Base-by-base conservation (phyloP, 2,797 vertebrate genomes). In the Protonibea diacanthus region DNA sequence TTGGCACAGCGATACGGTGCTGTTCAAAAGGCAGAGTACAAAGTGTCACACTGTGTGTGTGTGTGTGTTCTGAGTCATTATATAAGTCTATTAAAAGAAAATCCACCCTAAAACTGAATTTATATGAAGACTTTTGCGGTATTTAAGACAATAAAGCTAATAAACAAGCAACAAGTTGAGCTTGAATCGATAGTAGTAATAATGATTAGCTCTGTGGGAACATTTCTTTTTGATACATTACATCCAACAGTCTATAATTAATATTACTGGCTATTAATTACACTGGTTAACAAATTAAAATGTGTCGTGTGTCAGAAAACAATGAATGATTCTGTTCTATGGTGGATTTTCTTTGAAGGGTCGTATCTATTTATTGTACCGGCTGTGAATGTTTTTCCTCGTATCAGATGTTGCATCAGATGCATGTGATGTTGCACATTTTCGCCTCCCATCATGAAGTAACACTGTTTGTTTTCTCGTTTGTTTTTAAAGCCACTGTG, bases 1-100 rank as follows among this genome's bases (percentile, higher is more conserved):
- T 75, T 40, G 52, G 59, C 65, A 73, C 56, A 5, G 51, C 3
- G 5, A 44, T 53, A 17, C 40, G 52, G 38, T 29, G 51, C 20
- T 59, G 23, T 33, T 3, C 27, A n/a, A 48, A 55, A 71, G 52
- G n/a, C 3, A 11, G 25, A 74, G 82, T 81, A n/a, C 80, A 88
- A 93, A 86, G 89, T 86, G 77, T 83, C 76, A 62, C 1, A 55
- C 47, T 60, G 17, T 27, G 25, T 57, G 38, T 52, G 15, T 74
- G 49, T 75, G 15, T 38, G 33, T 38, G 9, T 38, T 38, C 59
- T 70, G 65, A 80, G 48, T 71, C 70, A 65, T 76, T 73, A 66
- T 27, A 13, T 40, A 74, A 74, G 6, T 3, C 9, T 15, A 57
- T 49, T 48, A 25, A 60, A 55, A 18, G 7, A 47, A 49, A 61